Conservation (phyloP, 2,888 invertebrate species). For the Rhabditoides inermis region DNA sequence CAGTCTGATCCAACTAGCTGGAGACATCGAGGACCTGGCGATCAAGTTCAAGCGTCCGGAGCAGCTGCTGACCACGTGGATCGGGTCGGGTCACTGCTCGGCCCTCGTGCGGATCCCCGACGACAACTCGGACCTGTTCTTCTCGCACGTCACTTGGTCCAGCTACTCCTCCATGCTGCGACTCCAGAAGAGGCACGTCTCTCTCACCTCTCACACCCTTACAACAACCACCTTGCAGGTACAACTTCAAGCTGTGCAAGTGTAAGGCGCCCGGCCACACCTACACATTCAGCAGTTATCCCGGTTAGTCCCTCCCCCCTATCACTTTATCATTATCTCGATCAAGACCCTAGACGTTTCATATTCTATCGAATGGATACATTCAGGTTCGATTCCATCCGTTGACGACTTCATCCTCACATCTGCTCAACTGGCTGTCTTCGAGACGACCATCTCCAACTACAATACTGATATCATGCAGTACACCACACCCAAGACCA, state of each 20-base stretch:
- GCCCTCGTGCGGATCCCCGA: slow-evolving; percentile 40
- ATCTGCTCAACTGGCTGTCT: slow-evolving; percentile 57
- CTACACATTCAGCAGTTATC: slow-evolving; percentile 51
- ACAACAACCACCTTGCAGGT: slow-evolving; percentile 3
- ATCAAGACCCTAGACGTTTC: too few species aligned
- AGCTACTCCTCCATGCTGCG: slow-evolving; percentile 45
- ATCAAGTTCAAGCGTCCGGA: slow-evolving; percentile 49
- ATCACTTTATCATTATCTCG: too few species aligned
- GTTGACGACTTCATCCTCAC: slow-evolving; percentile 47
- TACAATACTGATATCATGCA: slow-evolving; percentile 64
- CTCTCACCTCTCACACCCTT: neutral
- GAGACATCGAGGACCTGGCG: slow-evolving; percentile 46
- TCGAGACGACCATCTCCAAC: slow-evolving; percentile 72
- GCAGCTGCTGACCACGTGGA: slow-evolving; percentile 22
- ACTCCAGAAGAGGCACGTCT: slow-evolving; percentile 56
- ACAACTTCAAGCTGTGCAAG: slow-evolving; percentile 17
- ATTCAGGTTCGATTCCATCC: slow-evolving; percentile 40
- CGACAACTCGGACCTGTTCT: slow-evolving; percentile 40
- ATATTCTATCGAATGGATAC: too few species aligned
- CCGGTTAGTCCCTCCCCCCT: too few species aligned
- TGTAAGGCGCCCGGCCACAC: slow-evolving; percentile 40
- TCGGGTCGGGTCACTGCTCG: slow-evolving; percentile 39
- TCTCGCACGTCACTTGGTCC: slow-evolving; percentile 50
- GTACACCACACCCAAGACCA: slow-evolving; percentile 63
- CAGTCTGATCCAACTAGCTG: slow-evolving; percentile 46